These are phyloP conservation scores for Microcaecilia unicolor DNA, from an alignment of 2,797 vertebrate genomes.

Conservation along the genomic window DNA sequence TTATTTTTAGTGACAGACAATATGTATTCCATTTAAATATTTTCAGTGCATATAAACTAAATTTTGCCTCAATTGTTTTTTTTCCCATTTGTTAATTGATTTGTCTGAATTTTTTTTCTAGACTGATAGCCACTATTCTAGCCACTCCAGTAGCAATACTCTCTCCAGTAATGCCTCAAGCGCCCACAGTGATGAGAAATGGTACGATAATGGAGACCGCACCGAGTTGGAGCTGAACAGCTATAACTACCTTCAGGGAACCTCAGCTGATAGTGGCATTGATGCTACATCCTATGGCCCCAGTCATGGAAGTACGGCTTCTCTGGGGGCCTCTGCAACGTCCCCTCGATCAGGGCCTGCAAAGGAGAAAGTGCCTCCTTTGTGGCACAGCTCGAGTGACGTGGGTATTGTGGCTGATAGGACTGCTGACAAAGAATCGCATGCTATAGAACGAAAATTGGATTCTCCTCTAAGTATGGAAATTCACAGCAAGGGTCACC, in stretches of 20 bases:
- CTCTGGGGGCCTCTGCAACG: conserved; percentile 59
- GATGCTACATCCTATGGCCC: conserved; percentile 80
- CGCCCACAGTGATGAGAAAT: conserved; percentile 90
- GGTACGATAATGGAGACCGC: conserved; percentile 79
- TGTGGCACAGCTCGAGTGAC: conserved; percentile 77
- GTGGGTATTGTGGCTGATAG: conserved; percentile 57
- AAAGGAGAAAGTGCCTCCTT: conserved; percentile 72
- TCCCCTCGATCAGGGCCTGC: conserved; percentile 51
- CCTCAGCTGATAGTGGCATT: conserved; percentile 80
- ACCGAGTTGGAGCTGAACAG: conserved; percentile 76
- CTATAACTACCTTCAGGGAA: conserved; percentile 83
- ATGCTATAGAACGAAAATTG: conserved; percentile 51
- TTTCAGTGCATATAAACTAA: rapidly evolving
- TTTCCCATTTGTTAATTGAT: not conserved
- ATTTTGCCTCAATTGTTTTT: not conserved
- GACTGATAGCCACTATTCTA: conserved; percentile 82
- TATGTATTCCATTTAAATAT: not conserved
- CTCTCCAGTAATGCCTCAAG: conserved; percentile 92
- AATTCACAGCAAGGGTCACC: conserved; percentile 61
- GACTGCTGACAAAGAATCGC: conserved; percentile 56
- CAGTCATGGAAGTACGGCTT: conserved; percentile 71
- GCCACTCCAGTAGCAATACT: conserved; percentile 93
- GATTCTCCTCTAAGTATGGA: conserved; percentile 65
- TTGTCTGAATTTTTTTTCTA: conserved; percentile 30
- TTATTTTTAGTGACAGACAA: not conserved